Conservation (phyloP, 2,113 vertebrate species). For the Pteropus alecto region DNA sequence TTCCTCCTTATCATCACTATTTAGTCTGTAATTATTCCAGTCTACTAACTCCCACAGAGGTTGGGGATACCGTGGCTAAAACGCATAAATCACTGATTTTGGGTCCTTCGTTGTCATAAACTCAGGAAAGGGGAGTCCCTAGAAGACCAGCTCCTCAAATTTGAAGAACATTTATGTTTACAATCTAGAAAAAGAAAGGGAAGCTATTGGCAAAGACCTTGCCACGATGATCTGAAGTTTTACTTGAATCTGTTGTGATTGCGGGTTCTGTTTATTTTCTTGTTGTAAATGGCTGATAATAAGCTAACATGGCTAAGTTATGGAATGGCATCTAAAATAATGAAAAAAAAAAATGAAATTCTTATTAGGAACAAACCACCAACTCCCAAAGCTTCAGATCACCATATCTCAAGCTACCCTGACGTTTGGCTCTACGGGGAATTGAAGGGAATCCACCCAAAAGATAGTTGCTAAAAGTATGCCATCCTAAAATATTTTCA, state of each 20-base stretch:
- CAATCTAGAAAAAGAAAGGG: background rate
- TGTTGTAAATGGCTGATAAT: background rate
- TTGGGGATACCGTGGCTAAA: constrained; percentile 61
- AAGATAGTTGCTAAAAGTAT: background rate
- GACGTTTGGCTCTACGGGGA: background rate
- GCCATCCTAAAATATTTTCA: background rate
- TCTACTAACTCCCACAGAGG: constrained; percentile 70
- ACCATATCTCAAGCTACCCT: background rate
- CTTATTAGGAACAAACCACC: background rate
- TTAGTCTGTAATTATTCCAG: constrained; percentile 79
- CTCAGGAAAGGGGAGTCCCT: constrained; percentile 30
- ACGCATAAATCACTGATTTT: constrained; percentile 66
- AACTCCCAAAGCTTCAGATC: background rate
- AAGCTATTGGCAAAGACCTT: background rate
- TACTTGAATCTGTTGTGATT: background rate
- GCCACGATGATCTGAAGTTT: constrained; percentile 51
- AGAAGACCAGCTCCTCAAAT: background rate
- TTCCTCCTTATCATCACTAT: constrained; percentile 74
- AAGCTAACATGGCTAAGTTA: background rate
- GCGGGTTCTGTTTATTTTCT: constrained; percentile 18
- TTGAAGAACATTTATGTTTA: background rate
- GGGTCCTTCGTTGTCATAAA: constrained; percentile 63
- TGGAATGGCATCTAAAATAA: background rate
- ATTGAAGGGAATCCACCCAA: background rate
- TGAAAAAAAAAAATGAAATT: background rate